Evolutionary conservation across 2,113 vertebrate genomes (phyloP).

Genomic region (Ophiodon elongatus): DNA sequence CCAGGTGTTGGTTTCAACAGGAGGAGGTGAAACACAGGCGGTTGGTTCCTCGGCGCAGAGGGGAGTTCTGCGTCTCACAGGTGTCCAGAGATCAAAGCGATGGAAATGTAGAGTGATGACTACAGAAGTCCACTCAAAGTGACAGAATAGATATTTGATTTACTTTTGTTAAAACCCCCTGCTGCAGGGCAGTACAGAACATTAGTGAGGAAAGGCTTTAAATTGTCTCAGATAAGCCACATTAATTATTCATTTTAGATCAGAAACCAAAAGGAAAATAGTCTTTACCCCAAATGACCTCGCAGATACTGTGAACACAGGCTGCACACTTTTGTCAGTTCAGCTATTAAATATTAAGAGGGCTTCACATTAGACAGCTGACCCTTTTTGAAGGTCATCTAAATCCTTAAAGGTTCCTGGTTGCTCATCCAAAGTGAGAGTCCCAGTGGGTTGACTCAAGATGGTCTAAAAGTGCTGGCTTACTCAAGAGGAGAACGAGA

Average conservation of each 20-base stretch:
- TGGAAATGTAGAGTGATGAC: conserved; percentile 24
- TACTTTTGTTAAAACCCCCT: background rate
- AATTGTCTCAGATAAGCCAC: background rate
- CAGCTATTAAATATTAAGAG: conserved; percentile 31
- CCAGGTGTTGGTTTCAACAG: conserved; percentile 57
- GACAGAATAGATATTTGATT: conserved; percentile 6
- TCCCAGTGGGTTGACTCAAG: background rate
- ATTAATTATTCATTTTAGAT: conserved; percentile 8
- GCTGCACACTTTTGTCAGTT: conserved; percentile 7
- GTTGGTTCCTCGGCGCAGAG: conserved; percentile 9
- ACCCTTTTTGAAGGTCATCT: conserved; percentile 14
- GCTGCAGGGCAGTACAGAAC: background rate
- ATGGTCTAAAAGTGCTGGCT: background rate
- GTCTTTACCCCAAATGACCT: background rate
- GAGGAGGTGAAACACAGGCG: conserved; percentile 40
- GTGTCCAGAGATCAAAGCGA: conserved; percentile 23
- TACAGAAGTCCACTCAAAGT: background rate
- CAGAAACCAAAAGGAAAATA: conserved; percentile 9
- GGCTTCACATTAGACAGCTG: background rate
- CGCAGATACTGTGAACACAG: background rate
- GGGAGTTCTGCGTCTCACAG: background rate
- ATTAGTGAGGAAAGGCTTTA: background rate
- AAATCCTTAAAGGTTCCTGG: background rate
- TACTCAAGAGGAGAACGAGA: too few species aligned
- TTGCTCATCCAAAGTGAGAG: background rate